These are phyloP conservation scores for Drosophila melanica DNA, from an alignment of 1,140 invertebrate species.

Conservation along the genomic window DNA sequence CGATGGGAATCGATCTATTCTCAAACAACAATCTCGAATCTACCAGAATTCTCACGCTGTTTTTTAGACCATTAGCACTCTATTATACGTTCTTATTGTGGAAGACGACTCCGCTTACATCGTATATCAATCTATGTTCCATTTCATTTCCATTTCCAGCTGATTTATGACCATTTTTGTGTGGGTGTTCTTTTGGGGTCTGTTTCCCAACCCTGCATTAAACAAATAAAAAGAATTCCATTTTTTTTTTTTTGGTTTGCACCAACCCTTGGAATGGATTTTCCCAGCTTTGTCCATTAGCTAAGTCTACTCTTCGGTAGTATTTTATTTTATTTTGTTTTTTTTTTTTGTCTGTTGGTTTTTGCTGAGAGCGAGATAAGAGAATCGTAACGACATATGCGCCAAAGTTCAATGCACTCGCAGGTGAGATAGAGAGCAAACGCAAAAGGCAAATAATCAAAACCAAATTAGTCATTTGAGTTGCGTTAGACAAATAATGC, in stretches of 20 bases:
- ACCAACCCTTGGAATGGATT: constrained; percentile 4
- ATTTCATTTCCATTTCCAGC: constrained; percentile 31
- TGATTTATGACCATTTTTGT: constrained; percentile 25
- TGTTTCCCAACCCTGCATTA: not conserved
- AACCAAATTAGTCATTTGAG: constrained; percentile 43
- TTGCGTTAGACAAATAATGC: constrained; percentile 32
- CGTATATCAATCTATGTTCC: constrained; percentile 11
- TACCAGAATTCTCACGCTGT: constrained; percentile 8
- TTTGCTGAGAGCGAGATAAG: constrained; percentile 25
- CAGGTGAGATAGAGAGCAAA: constrained; percentile 8
- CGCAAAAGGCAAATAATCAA: constrained; percentile 36
- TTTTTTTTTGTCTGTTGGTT: not conserved
- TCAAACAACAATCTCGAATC: not conserved
- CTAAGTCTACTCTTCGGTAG: not conserved
- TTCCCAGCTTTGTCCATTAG: constrained; percentile 15
- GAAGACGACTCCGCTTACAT: not conserved
- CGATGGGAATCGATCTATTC: not conserved
- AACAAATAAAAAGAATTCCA: not conserved
- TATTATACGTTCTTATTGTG: not conserved
- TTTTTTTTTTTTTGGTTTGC: constrained; percentile 18
- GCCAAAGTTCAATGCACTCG: constrained; percentile 42
- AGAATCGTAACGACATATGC: constrained; percentile 2
- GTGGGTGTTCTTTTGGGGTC: constrained; percentile 1
- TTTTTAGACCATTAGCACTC: not conserved
- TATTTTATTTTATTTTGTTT: not conserved